Percentiles rank a stretch among this genome's conserved stretches.
Conservation (phyloP, 2,113 vertebrate genomes). For the Oxygymnocypris stewartii region DNA sequence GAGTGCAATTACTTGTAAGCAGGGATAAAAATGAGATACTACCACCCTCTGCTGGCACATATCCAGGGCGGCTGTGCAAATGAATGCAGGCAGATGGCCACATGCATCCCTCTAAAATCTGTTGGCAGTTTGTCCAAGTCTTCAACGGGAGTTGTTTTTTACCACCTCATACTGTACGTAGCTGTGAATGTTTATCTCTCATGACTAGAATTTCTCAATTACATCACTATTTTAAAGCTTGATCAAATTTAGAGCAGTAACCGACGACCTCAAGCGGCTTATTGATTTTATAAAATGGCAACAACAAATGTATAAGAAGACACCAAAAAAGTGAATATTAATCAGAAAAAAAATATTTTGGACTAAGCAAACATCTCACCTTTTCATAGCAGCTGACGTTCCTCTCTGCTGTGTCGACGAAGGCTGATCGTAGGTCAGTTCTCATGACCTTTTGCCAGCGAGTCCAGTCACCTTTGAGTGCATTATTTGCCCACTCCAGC, state of each 20-base stretch:
- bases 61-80: conserved; percentile 31
- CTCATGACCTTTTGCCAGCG: conserved; percentile 86
- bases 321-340: not conserved
- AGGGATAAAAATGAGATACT: conserved; percentile 51
- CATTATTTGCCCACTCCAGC: conserved; percentile 85
- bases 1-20: conserved; percentile 36
- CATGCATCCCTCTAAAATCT: not conserved
- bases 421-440: conserved; percentile 82
- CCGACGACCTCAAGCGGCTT: not conserved
- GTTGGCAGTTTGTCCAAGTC: not conserved
- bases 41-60: conserved; percentile 57
- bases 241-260: not conserved
- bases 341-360: not conserved
- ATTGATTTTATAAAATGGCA: not conserved
- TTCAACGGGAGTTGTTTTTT: not conserved
- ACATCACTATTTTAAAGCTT: not conserved
- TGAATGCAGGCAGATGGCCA: conserved; percentile 9
- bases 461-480: conserved; percentile 87
- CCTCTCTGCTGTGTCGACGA: conserved; percentile 80
- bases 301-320: not conserved
- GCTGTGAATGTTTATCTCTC: not conserved
- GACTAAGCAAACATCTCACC: conserved; percentile 73
- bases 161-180: not conserved
- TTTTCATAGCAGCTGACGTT: conserved; percentile 89
- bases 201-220: not conserved